Evolutionary conservation across 2,797 vertebrate genomes (phyloP).

Genomic region (Odontamblyopus rebecca): DNA sequence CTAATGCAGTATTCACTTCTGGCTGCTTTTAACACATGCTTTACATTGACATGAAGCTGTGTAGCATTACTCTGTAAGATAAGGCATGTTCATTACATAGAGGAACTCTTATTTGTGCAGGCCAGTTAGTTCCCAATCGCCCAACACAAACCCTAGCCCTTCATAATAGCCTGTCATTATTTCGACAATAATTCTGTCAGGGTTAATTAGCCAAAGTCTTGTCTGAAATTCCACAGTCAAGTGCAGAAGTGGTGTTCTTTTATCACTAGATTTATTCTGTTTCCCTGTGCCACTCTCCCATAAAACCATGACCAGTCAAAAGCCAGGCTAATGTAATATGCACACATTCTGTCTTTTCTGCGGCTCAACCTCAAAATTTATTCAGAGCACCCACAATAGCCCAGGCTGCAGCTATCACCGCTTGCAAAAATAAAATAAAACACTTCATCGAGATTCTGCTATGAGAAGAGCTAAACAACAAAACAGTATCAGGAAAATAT

Average conservation of each 20-base stretch:
- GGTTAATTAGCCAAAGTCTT: conserved; percentile 11
- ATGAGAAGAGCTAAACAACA: neutral
- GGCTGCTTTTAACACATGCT: neutral
- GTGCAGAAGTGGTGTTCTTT: conserved; percentile 6
- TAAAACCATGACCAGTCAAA: conserved; percentile 17
- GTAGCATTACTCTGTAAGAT: neutral
- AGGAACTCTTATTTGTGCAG: conserved; percentile 7
- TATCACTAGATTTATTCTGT: conserved; percentile 3
- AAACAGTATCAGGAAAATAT: neutral
- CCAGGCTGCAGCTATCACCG: conserved; percentile 3
- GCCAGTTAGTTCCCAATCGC: conserved; percentile 13
- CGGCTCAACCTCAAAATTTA: conserved; percentile 14
- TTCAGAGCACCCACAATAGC: conserved; percentile 4
- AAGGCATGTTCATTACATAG: conserved; percentile 5
- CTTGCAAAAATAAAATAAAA: conserved; percentile 6
- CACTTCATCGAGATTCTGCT: conserved; percentile 4
- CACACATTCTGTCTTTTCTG: conserved; percentile 12
- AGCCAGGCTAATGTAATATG: conserved; percentile 15
- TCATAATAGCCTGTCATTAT: conserved; percentile 13
- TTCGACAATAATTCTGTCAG: conserved; percentile 6
- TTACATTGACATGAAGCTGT: neutral
- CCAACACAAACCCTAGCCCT: neutral
- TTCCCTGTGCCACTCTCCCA: conserved; percentile 13
- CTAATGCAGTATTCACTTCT: neutral
- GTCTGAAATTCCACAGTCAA: conserved; percentile 9